phyloP scores from a whole-genome alignment of 2,113 vertebrate genomes.

The Dendropsophus ebraccatus region DNA sequence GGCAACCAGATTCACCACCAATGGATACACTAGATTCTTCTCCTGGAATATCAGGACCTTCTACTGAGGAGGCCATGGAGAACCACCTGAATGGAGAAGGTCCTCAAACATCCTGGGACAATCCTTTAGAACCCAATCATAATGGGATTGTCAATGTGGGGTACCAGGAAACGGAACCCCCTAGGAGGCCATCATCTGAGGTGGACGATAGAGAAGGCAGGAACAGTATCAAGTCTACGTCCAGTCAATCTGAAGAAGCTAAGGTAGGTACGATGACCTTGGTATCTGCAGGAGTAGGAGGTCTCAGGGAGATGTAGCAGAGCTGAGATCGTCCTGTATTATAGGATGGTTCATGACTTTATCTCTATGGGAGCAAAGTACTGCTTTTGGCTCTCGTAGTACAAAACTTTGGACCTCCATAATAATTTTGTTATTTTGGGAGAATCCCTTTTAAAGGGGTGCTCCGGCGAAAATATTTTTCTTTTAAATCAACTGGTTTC shows the following conservation, averaged over 20 bases:
- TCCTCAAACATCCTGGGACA: slow-evolving; percentile 31
- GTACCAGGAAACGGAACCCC: slow-evolving; percentile 62
- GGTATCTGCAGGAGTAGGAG: neutral
- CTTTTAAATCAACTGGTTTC: too few relatives aligned
- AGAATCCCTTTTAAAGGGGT: too few relatives aligned
- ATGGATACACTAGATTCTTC: neutral
- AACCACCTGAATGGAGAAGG: slow-evolving; percentile 67
- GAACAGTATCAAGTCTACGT: neutral
- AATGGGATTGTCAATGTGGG: slow-evolving; percentile 60
- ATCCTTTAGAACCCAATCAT: slow-evolving; percentile 27
- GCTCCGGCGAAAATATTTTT: too few relatives aligned
- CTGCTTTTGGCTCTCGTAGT: too few relatives aligned
- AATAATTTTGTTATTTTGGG: too few relatives aligned
- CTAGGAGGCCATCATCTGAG: slow-evolving; percentile 23
- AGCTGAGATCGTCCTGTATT: too few relatives aligned
- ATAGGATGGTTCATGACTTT: too few relatives aligned
- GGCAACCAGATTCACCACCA: neutral
- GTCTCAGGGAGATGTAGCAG: neutral
- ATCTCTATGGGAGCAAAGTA: too few relatives aligned
- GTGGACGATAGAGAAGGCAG: slow-evolving; percentile 50
- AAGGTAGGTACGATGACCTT: slow-evolving; percentile 14
- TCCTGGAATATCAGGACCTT: neutral
- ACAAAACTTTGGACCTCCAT: too few relatives aligned
- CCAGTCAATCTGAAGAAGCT: slow-evolving; percentile 11
- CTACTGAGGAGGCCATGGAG: neutral